Base-by-base conservation (phyloP, 2,888 invertebrate species). In the Drosophila neonasuta region DNA sequence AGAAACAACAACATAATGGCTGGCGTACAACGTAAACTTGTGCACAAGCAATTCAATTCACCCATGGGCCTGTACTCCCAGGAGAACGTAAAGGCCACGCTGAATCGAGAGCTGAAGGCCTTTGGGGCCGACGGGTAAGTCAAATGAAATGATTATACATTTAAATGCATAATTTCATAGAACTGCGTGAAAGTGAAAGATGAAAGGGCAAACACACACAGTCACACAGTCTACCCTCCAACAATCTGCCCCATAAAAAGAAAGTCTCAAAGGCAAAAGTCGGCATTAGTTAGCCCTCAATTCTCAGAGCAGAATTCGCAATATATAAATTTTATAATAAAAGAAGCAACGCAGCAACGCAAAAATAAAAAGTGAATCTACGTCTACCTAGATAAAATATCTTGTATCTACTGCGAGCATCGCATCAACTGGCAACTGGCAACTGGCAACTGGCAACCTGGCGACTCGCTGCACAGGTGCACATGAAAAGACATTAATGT, bases 31-130 rank as follows among this genome's bases (percentile, higher is more conserved):
- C 93, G 94, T 88, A 93, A 92, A 90, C 92, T 96, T 91, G 95
- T 96, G 82, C 96, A 96, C 93, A 96, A 95, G 92, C 96, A 97
- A 92, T 97, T 96, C 93, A 97, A 97, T 92, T 95, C 96, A 78
- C 96, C 97, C 75, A 96, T 97, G 88, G 95, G 95, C 90, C 92
- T 97, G 62, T 97, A 97, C 91, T 96, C 96, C 39, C 94, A 94
- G 86, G 92, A 94, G 88, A 95, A 95, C 90, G 94, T 97, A 78
- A 94, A 95, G 90, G 96, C 96, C 90, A 95, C 96, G 36, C 92
- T 97, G 84, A 93, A 94, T 89, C 94, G 95, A 85, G 96, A 96
- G 90, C 92, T 95, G 78, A 94, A 94, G 91, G 93, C 95, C 87
- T 93, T 96, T 86, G 96, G 96, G 83, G 94, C 94, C 80, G 93